Evolutionary conservation across 2,113 vertebrate genomes (phyloP).

Genomic region (Macrotis lagotis): DNA sequence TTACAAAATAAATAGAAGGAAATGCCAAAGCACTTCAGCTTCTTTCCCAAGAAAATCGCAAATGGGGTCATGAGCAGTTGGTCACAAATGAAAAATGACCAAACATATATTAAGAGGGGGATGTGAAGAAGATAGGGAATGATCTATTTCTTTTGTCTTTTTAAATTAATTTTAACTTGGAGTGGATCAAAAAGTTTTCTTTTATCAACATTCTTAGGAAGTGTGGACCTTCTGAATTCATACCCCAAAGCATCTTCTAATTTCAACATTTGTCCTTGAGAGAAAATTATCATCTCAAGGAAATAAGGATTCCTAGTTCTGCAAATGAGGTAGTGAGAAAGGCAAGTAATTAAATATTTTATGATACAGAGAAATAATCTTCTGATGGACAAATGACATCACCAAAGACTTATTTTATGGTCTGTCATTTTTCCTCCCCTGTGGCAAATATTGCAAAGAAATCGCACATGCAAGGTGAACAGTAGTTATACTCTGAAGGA

Average conservation of each 20-base stretch:
- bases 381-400: conserved; percentile 26
- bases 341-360: conserved; percentile 40
- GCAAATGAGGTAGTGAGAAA: background rate
- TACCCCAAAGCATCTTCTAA: conserved; percentile 48
- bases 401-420: conserved; percentile 47
- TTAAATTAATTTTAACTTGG: conserved; percentile 57
- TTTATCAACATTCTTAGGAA: conserved; percentile 69
- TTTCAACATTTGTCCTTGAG: conserved; percentile 43
- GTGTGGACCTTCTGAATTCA: background rate
- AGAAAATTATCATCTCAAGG: background rate
- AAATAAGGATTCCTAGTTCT: conserved; percentile 44
- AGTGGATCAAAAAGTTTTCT: conserved; percentile 60
- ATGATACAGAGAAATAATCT: background rate
- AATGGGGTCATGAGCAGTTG: background rate
- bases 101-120: background rate
- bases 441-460: conserved; percentile 9
- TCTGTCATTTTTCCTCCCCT: background rate
- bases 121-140: background rate
- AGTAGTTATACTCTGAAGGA: background rate
- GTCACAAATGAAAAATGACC: background rate
- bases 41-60: background rate
- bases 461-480: background rate
- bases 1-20: background rate
- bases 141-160: conserved; percentile 46
- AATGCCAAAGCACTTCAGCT: background rate